Evolutionary conservation across 2,888 invertebrate genomes (phyloP), one percentile per base, ranked within the genome.

Genomic region (Trachelus stipa): DNA sequence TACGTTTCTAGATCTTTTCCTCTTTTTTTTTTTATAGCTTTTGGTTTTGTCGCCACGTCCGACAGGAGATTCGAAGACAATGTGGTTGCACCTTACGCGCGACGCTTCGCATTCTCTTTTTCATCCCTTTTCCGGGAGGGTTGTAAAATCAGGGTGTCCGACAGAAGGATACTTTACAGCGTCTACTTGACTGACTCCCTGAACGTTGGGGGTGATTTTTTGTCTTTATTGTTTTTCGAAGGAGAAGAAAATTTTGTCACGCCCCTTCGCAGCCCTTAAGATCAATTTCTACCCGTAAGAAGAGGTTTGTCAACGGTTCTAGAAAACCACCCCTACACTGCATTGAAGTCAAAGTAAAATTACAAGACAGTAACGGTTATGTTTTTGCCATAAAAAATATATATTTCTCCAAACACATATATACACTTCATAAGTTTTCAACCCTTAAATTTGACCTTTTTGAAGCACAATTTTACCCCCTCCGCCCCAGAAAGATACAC

Each of bases 1-100:
- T 80, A 80, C 76, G 79, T 80, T 79, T 76, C 80, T 74, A 30
- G 78, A 77, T 80, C 78, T 76, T 79, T 74, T 56, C 34, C 68
- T 78, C 40, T 73, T 35, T 76, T 69, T 76, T 69, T 80, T 79
- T 80, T 71, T 71, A 71, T 34, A 71, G 71, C 73, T 75, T 56
- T 74, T 31, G 37, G 37, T 68, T 68, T 40, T 56, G 69, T 69
- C 71, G 77, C 56, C 56, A 23, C 71, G 71, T 34, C 71, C 71
- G 31, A 31, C 34, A 12, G 71, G 33, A 30, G 31, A 71, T 11
- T 71, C 33, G 31, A 71, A 77, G 77, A 79, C 81, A 81, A 81
- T 79, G 73, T 77, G 40, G 69, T 77, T 74, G 79, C 78, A 78
- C 81, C 79, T 79, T 77, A 75, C 75, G 76, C 76, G 71, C 71